phyloP scores from a whole-genome alignment of 2,113 vertebrate genomes.

The Pterocles orientalis region DNA sequence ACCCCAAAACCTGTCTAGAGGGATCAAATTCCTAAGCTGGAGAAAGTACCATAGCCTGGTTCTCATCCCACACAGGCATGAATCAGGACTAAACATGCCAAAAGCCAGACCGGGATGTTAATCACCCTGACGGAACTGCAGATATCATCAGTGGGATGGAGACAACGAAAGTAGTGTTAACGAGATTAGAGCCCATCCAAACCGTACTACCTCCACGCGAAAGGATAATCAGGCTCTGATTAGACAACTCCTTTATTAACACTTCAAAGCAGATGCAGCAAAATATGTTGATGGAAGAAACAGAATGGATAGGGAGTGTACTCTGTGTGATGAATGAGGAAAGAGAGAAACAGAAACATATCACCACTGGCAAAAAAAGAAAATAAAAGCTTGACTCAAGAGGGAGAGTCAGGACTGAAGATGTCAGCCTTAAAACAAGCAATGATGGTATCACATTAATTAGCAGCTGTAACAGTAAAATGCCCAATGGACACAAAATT shows the following conservation, averaged over 20 bases:
- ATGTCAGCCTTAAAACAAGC: background rate
- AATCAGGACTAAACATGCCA: background rate
- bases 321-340: background rate
- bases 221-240: background rate
- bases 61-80: background rate
- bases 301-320: background rate
- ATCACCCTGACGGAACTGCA: background rate
- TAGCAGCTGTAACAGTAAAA: background rate
- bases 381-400: background rate
- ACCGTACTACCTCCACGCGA: background rate
- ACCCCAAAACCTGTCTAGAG: background rate
- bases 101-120: background rate
- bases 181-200: conserved; percentile 19
- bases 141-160: background rate
- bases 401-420: background rate
- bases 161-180: background rate
- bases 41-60: background rate
- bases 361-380: background rate
- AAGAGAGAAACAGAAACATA: background rate
- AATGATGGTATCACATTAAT: background rate
- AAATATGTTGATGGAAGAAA: background rate
- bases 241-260: background rate
- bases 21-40: background rate
- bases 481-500: background rate
- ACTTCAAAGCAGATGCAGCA: background rate